phyloP scores from a whole-genome alignment of 2,888 invertebrate genomes.

The Dusona sp. region DNA sequence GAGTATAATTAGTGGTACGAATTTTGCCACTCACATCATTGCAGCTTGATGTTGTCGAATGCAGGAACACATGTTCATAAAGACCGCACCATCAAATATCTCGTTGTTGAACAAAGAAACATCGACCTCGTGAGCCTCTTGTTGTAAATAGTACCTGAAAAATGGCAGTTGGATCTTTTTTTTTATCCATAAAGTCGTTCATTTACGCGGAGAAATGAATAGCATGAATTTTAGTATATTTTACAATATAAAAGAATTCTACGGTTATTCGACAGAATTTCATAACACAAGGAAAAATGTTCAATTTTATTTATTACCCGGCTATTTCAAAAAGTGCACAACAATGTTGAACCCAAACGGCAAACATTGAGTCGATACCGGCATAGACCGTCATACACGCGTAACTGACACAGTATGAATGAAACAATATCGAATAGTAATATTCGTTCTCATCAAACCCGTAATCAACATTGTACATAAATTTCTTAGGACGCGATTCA shows the following conservation, averaged over 20 bases:
- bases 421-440: constrained; percentile 58
- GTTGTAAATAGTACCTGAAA: not conserved
- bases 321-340: constrained; percentile 64
- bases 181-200: not conserved
- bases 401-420: constrained; percentile 53
- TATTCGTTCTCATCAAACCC: constrained; percentile 68
- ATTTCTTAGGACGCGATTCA: constrained; percentile 63
- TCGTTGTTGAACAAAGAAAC: too few relatives aligned
- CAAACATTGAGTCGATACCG: constrained; percentile 51
- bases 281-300: not conserved
- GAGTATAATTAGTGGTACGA: too few relatives aligned
- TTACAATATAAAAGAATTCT: too few relatives aligned
- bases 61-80: too few relatives aligned
- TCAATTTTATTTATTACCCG: not conserved
- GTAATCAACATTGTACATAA: constrained; percentile 62
- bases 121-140: not conserved
- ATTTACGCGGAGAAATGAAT: too few relatives aligned
- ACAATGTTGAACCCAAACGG: constrained; percentile 62
- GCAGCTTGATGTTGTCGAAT: too few relatives aligned
- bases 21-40: too few relatives aligned
- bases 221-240: not conserved
- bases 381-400: constrained; percentile 53
- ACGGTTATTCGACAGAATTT: too few relatives aligned
- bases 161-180: not conserved
- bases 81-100: too few relatives aligned